Evolutionary conservation across 2,888 invertebrate species (phyloP).

Genomic region (Drosophila testacea): DNA sequence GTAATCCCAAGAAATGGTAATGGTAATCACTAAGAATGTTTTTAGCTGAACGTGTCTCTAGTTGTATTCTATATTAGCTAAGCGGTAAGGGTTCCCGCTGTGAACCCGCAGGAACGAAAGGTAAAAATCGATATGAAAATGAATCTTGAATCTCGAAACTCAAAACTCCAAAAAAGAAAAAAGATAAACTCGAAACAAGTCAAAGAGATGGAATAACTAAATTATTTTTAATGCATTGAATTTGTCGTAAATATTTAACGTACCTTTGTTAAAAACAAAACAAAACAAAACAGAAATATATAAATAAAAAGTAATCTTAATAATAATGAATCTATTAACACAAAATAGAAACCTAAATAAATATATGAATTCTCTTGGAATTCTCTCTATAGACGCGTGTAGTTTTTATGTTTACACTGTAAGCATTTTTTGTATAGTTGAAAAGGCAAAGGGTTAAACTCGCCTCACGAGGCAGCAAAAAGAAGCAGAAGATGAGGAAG

Average conservation of each 20-base stretch:
- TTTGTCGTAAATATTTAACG: slow-evolving; percentile 79
- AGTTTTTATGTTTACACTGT: slow-evolving; percentile 70
- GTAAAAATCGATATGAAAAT: slow-evolving; percentile 42
- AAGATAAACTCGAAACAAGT: slow-evolving; percentile 23
- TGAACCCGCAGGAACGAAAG: slow-evolving; percentile 61
- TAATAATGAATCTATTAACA: slow-evolving; percentile 63
- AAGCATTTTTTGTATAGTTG: slow-evolving; percentile 75
- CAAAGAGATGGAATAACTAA: slow-evolving; percentile 51
- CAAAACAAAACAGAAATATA: slow-evolving; percentile 44
- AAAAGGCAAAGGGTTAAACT: slow-evolving; percentile 44
- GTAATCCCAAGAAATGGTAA: slow-evolving; percentile 38
- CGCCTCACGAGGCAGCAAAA: slow-evolving; percentile 4
- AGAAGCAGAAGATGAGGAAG: slow-evolving; percentile 5
- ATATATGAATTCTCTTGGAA: slow-evolving; percentile 49
- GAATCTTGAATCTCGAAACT: slow-evolving; percentile 32
- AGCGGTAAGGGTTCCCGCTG: slow-evolving; percentile 58
- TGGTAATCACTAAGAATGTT: slow-evolving; percentile 71
- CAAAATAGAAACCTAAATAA: slow-evolving; percentile 54
- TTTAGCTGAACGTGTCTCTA: slow-evolving; percentile 74
- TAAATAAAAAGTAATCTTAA: slow-evolving; percentile 28
- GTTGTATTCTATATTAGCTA: slow-evolving; percentile 72
- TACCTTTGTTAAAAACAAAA: slow-evolving; percentile 80
- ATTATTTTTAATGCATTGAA: slow-evolving; percentile 79
- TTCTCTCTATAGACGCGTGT: slow-evolving; percentile 51
- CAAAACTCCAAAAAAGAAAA: slow-evolving; percentile 16